Base-by-base conservation (phyloP, 2,888 invertebrate species). In the Amphipyra tragopoginis region DNA sequence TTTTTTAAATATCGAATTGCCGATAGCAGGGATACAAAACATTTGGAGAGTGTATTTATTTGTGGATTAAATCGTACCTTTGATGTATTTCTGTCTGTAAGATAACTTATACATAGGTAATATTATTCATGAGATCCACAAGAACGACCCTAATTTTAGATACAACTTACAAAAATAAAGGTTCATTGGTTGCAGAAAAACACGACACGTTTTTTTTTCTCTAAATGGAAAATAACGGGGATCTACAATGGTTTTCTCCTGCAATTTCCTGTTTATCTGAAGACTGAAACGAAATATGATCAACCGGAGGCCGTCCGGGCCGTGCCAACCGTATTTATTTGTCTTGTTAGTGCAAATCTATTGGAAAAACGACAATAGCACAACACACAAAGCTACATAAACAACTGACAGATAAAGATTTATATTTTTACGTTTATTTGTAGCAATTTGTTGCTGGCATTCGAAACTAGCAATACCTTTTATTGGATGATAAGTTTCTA, bases 331-430 rank as follows among this genome's bases (percentile, higher is more conserved):
- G 83, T 84, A 82, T 87, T 86, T 90, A 87, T 90, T 90, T 90
- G 87, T 87, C 90, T 88, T 89, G 89, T 90, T 90, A 88, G 85
- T 84, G 83, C 83, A 90, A 90, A 89, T 88, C 87, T 90, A 89
- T 88, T 84, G 90, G 89, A 90, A 90, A 87, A 87, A 85, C 82
- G 86, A 86, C 87, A 88, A 81, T 67, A 72, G 75, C 79, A 79
- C 75, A 72, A 77, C 70, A 72, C 64, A 72, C 64, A 73, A 72
- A 57, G 65, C 65, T 64, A 77, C 65, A 80, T 76, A 83, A 80
- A 77, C 71, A 80, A 72, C 72, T 63, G 67, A 65, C 73, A 67
- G 70, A 58, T 56, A 56, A 66, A 76, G 82, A 80, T 77, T 78
- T 67, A 75, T 76, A 72, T 63, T 75, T 72, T 65, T 58, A 65